Evolutionary conservation across 2,113 vertebrate genomes (phyloP).

Genomic region (Antigone vipio): DNA sequence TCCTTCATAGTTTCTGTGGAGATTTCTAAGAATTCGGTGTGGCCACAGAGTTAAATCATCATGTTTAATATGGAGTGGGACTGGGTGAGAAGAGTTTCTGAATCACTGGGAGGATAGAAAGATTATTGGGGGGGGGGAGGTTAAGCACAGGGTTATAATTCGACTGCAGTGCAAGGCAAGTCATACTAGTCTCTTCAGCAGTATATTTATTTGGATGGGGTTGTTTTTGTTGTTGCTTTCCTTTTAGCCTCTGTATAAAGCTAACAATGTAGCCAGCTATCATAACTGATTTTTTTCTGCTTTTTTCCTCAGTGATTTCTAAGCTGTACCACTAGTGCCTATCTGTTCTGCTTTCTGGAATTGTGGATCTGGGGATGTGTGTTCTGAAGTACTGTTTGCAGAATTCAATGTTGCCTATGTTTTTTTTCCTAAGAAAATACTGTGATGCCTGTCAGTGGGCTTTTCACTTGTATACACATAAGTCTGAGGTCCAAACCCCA

Average conservation of each 20-base stretch:
- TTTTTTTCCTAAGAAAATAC: neutral
- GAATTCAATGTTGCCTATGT: neutral
- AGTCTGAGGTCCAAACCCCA: neutral
- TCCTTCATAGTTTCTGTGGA: neutral
- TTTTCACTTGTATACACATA: rapidly evolving
- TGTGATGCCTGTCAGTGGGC: neutral
- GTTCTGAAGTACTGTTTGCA: neutral
- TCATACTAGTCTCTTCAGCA: neutral
- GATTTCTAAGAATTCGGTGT: neutral
- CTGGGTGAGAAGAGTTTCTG: neutral
- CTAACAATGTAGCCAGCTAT: neutral
- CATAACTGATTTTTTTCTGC: neutral
- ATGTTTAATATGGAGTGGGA: neutral
- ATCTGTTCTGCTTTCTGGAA: neutral
- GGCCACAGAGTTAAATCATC: neutral
- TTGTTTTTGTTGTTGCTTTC: neutral
- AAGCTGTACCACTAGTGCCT: neutral
- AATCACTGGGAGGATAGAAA: neutral
- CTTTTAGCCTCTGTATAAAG: neutral
- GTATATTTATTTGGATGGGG: neutral
- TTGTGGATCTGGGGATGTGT: neutral
- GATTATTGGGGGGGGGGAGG: neutral
- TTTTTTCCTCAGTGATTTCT: neutral
- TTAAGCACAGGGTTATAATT: neutral
- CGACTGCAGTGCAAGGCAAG: neutral